Percentiles rank a stretch among this genome's conserved stretches.
phyloP scores from a whole-genome alignment of 2,797 vertebrate species.

The Microctenopoma lineatum region DNA sequence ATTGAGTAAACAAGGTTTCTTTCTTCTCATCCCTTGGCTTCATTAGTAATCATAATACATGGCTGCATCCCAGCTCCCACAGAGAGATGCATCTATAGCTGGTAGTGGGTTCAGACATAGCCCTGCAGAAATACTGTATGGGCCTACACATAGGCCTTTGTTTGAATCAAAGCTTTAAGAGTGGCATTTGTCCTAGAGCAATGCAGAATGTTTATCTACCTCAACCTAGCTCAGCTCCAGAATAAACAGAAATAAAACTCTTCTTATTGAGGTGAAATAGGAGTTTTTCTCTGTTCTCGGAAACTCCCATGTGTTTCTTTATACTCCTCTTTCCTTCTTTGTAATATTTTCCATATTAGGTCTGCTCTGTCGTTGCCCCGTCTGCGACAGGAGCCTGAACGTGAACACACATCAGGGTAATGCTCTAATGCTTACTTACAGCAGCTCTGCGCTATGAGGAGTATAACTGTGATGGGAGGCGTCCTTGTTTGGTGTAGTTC shows the following conservation, averaged over 20 bases:
- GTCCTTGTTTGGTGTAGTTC: too few species aligned
- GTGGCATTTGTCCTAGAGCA: conserved; percentile 16
- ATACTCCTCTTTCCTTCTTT: too few species aligned
- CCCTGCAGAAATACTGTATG: neutral
- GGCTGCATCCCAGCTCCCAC: conserved; percentile 47
- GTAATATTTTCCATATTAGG: too few species aligned
- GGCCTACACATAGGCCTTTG: conserved; percentile 18
- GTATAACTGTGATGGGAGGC: too few species aligned
- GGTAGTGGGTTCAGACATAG: conserved; percentile 46
- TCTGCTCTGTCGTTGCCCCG: too few species aligned
- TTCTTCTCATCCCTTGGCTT: conserved; percentile 68
- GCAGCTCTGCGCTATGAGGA: too few species aligned
- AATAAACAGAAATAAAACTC: conserved; percentile 16
- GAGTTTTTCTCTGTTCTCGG: neutral
- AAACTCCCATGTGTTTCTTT: neutral
- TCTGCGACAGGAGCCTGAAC: too few species aligned
- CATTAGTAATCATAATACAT: conserved; percentile 76
- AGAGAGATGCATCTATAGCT: conserved; percentile 64
- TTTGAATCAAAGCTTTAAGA: conserved; percentile 46
- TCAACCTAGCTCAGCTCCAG: conserved; percentile 14
- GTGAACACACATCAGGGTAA: too few species aligned
- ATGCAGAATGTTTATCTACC: conserved; percentile 28
- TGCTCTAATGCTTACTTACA: too few species aligned
- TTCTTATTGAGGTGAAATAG: conserved; percentile 29
- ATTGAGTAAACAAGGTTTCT: conserved; percentile 78